Conservation (phyloP, 2,888 invertebrate species). For the Harmothoe impar region DNA sequence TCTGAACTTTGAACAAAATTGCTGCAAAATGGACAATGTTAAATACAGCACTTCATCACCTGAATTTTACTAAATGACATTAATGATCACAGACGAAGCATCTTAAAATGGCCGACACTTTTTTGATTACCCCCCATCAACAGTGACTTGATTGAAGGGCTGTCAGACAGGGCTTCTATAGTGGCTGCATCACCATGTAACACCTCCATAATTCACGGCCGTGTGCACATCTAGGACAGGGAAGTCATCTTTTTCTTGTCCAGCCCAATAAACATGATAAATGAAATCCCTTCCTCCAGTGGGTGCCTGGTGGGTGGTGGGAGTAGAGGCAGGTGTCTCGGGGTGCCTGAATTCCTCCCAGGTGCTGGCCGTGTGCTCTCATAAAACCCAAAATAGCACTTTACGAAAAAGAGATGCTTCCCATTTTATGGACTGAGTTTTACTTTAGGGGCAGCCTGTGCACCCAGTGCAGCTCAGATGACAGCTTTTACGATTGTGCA, state of each 20-base stretch:
- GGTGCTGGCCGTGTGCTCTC: background rate
- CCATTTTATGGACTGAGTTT: background rate
- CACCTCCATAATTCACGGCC: background rate
- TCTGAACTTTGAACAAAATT: too few relatives aligned
- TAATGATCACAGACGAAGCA: too few relatives aligned
- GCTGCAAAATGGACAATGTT: too few relatives aligned
- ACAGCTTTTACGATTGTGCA: too few relatives aligned
- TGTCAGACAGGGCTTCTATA: too few relatives aligned
- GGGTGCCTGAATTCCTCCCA: background rate
- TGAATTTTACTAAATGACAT: too few relatives aligned
- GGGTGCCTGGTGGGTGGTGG: background rate
- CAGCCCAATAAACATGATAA: background rate
- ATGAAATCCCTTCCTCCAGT: background rate
- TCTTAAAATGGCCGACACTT: too few relatives aligned
- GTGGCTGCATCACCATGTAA: background rate
- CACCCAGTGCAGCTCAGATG: too few relatives aligned
- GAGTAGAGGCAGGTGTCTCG: background rate
- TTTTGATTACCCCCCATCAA: too few relatives aligned
- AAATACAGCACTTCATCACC: too few relatives aligned
- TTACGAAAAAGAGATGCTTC: slow-evolving; percentile 5
- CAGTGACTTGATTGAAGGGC: too few relatives aligned
- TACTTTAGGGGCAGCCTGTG: background rate
- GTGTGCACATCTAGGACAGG: background rate
- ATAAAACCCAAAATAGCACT: slow-evolving; percentile 23
- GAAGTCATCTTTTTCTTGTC: background rate